These are phyloP conservation scores for Eilema depressum DNA, from an alignment of 2,888 invertebrate species.

Conservation along the genomic window DNA sequence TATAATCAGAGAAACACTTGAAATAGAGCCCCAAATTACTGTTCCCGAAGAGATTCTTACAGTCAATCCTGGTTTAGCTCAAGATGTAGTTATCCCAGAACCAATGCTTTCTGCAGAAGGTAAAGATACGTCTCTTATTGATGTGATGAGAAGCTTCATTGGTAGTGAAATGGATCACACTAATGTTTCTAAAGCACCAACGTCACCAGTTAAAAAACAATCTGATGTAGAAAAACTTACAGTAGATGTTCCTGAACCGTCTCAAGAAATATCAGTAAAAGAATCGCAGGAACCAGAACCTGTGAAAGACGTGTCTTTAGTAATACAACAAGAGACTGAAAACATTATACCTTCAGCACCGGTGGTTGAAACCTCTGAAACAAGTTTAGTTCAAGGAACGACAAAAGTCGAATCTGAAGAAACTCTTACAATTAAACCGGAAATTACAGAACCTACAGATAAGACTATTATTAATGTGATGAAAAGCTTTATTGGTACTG, in stretches of 20 bases:
- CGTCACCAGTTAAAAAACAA: neutral
- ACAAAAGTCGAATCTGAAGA: neutral
- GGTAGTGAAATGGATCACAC: conserved; percentile 7
- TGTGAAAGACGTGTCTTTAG: neutral
- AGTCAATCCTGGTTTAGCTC: neutral
- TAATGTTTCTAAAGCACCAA: neutral
- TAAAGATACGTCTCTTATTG: conserved; percentile 1
- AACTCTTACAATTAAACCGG: neutral
- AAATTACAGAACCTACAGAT: neutral
- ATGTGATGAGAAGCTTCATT: conserved; percentile 1
- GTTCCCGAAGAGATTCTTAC: neutral
- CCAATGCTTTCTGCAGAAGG: neutral
- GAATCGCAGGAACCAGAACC: neutral
- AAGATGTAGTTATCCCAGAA: neutral
- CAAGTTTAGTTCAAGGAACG: neutral
- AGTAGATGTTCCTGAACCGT: neutral
- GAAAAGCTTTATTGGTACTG: neutral
- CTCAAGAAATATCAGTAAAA: neutral
- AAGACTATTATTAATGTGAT: neutral
- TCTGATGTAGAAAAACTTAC: neutral
- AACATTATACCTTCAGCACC: neutral
- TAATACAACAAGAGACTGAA: neutral
- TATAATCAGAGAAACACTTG: neutral
- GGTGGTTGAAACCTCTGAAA: neutral
- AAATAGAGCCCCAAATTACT: neutral